Conservation (phyloP, 37 sponge, comb jelly and placozoan species). For the Hexactinellida sp. region DNA sequence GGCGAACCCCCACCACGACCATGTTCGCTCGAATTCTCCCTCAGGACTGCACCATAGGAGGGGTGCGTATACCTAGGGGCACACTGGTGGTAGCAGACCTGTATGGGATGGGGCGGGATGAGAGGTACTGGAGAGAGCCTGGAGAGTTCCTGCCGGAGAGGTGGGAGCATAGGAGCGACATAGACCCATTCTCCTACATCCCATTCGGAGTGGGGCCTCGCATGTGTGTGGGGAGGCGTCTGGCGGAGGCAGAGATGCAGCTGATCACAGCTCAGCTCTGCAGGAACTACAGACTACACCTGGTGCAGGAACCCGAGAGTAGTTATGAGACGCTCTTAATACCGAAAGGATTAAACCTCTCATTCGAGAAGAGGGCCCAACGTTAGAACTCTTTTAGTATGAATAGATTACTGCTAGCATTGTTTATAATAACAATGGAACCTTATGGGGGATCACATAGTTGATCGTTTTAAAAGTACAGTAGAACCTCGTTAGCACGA, state of each 20-base stretch:
- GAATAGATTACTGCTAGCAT: no score
- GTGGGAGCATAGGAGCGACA: conserved; percentile 12
- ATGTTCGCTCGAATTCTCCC: not conserved
- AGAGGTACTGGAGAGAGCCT: not conserved
- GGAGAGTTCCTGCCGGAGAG: not conserved
- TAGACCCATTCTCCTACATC: conserved; percentile 17
- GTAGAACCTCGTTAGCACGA: no score
- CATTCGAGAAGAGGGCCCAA: conserved; percentile 7
- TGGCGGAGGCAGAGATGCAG: not conserved
- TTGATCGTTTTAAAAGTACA: no score
- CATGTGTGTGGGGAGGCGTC: conserved; percentile 19
- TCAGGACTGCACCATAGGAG: not conserved
- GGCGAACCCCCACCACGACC: not conserved
- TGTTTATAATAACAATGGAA: no score
- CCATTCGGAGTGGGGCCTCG: conserved; percentile 25
- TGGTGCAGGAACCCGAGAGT: not conserved
- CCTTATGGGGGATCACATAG: no score
- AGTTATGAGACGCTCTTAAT: not conserved
- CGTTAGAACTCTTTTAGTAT: no score
- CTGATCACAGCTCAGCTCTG: not conserved
- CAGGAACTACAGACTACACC: not conserved
- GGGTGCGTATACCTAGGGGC: not conserved
- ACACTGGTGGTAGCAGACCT: not conserved
- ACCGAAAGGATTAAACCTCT: not conserved
- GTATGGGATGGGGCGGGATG: not conserved